Evolutionary conservation across 2,888 invertebrate species (phyloP), one percentile per base, ranked within the genome.

Genomic region (Macrophya alboannulata): DNA sequence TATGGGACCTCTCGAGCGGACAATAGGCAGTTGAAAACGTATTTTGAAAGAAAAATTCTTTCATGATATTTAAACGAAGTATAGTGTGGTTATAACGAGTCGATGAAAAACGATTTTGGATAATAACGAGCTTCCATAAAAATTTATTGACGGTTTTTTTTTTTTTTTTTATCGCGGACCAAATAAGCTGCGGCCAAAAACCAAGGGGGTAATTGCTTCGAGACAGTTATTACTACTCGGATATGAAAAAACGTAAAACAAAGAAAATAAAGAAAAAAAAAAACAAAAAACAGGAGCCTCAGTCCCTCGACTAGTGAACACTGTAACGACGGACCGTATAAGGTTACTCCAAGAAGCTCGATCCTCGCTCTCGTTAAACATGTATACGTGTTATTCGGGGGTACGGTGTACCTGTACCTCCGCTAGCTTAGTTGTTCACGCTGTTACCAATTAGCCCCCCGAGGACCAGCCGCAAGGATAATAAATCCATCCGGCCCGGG

Each of bases 371-470:
- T 77, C 51, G 51, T 48, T 55, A 76, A 15, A 45, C 21, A 45
- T 45, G 37, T 55, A n/a, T 37, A 55, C 77, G 77, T 77, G 77
- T 77, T 51, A 21, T 51, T 55, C 17, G 17, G 31, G 74, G 43
- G 48, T 43, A 40, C 40, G 62, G 77, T 17, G 37, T 79, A 72
- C 72, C 74, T 74, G 74, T 25, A 37, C 43, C 83, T 85, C 84
- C 43, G 84, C 76, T 48, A 40, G 87, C 84, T 77, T 65, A 86
- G 86, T 81, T 62, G 62, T 89, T 89, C 91, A 89, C 88, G 90
- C 90, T 90, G 90, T 87, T 89, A 88, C 89, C 91, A 91, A 91
- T 91, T 91, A 91, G 89, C 88, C 90, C 89, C 91, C 91, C 85
- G 88, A 79, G 85, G 89, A 72, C 82, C 62, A 62, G 40, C 62